Base-by-base conservation (phyloP, 2,113 vertebrate species). In the Rhineura floridana region DNA sequence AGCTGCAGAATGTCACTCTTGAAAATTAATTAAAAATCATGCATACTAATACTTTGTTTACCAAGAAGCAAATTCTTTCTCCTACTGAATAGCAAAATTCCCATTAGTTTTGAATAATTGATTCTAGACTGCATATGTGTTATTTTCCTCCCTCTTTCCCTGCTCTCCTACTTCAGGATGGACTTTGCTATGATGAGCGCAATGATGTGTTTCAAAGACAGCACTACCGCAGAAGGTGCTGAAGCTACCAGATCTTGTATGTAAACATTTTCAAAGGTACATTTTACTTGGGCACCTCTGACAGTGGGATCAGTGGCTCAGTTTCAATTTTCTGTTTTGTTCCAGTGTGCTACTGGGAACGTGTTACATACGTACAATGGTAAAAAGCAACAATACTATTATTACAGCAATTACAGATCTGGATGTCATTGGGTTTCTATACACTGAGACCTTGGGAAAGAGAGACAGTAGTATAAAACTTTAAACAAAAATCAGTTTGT, bases 391-490 rank as follows among this genome's bases (percentile, higher is more conserved):
- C 70, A 59, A 88, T 63, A 50, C 48, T 55, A 62, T 59, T 59
- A 59, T 21, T 59, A 91, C 42, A 90, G 81, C 89, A 63, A 88
- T 77, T 84, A 88, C 81, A 95, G 86, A 94, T 44, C 88, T 91
- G 93, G 91, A 94, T 92, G 90, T 89, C 88, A 90, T 85, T 85
- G 91, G 89, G 90, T 87, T 89, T 84, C 91, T 90, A 86, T 92
- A 89, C 80, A 89, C 87, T n/a, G 77, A 59, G 76, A 87, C 88
- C 0, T 21, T 0, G 3, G 42, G n/a, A 92, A 90, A 89, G 87
- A 63, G 78, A 86, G 55, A 44, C 77, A 92, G 82, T 72, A 77
- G 62, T 86, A 55, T 33, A 59, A 77, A 93, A 90, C 92, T 3
- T 28, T 63, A 50, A 90, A 85, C 90, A 87, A 83, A 91, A 83